phyloP scores from a whole-genome alignment of 2,113 vertebrate species.

The Gallinago paraguaiae region DNA sequence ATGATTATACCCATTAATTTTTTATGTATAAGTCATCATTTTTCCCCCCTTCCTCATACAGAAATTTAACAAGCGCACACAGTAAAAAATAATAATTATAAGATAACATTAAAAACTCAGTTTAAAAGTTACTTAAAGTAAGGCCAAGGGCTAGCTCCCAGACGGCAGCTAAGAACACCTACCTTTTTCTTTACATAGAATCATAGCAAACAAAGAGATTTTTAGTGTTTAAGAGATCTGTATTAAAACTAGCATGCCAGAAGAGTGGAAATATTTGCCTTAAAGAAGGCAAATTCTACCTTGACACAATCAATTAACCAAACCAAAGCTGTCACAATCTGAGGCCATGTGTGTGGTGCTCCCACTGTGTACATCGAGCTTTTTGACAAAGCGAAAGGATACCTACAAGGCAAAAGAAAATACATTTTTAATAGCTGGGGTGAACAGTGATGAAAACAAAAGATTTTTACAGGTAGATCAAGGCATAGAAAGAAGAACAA shows the following conservation, averaged over 20 bases:
- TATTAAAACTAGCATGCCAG: not conserved
- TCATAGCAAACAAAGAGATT: not conserved
- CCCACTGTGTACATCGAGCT: constrained; percentile 96
- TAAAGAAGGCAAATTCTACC: constrained; percentile 73
- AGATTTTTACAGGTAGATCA: not conserved
- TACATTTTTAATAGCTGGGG: not conserved
- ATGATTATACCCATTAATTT: not conserved
- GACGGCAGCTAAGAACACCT: not conserved
- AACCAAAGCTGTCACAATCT: constrained; percentile 89
- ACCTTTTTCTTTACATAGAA: not conserved
- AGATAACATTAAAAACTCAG: not conserved
- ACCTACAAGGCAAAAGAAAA: constrained; percentile 74
- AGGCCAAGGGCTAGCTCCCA: not conserved
- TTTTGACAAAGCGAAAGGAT: constrained; percentile 93
- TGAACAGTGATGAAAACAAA: not conserved
- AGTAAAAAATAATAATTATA: not conserved
- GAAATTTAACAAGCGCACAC: not conserved
- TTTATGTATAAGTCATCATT: not conserved
- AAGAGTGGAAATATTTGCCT: not conserved
- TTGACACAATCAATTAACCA: constrained; percentile 93
- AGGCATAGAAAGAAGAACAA: not conserved
- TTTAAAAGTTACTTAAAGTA: not conserved
- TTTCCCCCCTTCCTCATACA: rapidly evolving
- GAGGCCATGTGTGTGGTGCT: constrained; percentile 96
- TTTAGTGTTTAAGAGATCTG: not conserved